Base-by-base conservation (phyloP, 2,888 invertebrate species). In the Drosophila parthenogenetica region DNA sequence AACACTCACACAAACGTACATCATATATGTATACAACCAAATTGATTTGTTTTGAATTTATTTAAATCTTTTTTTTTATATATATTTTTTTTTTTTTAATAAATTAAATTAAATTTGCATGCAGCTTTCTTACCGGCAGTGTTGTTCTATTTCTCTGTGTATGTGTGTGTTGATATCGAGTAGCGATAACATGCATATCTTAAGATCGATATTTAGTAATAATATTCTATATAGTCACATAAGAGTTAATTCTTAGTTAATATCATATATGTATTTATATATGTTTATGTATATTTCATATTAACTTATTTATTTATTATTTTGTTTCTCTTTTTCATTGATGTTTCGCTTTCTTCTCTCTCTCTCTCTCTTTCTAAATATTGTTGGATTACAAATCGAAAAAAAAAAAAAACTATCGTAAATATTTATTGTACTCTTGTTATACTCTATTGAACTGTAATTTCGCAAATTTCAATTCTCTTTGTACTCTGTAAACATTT, bases 321-420 rank as follows among this genome's bases (percentile, higher is more conserved):
- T 63, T 49, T 50, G 29, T 48, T 22, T 58, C 42, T 32, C 39
- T 25, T 63, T 35, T 69, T 69, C 40, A 53, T 58, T 64, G 54
- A 74, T 71, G 48, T 68, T 58, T 43, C 61, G 50, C 50, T 76
- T 32, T 61, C 50, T 69, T n/a, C 8, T 65, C 48, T 37, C 43
- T 46, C 42, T 71, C 17, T 61, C 16, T 49, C 11, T 55, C 35
- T 45, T 19, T 46, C 8, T 46, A 57, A 43, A 45, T 54, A 55
- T 45, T 65, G 39, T 73, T 75, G 57, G 63, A 69, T 37, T 39
- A 43, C 51, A 40, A 51, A 55, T n/a, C 35, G 13, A 60, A 48
- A 32, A 25, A 19, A 16, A 25, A 57, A 25, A 51, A 40, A 42
- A 19, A 43, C 19, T 35, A 14, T 7, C 54, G 54, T 55, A 43